Evolutionary conservation across 2,113 vertebrate species (phyloP).

Genomic region (Probosciger aterrimus): DNA sequence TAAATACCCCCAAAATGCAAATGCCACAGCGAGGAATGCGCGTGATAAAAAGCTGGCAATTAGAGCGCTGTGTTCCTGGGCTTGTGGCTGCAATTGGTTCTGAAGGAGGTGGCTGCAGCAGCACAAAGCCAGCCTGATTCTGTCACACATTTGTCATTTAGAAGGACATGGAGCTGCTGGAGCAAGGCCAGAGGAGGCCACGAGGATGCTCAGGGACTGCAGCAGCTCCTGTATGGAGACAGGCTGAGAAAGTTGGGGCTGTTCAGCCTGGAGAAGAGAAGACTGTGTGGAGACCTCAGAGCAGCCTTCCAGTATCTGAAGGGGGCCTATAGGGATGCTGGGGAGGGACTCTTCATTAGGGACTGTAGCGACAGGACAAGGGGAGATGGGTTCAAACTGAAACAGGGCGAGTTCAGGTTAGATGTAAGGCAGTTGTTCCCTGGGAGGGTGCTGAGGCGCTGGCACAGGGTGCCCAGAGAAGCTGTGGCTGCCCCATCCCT

Average conservation of each 20-base stretch:
- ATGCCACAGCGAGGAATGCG: not conserved
- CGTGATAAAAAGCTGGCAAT: not conserved
- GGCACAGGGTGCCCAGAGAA: too few species aligned
- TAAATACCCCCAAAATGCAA: slow-evolving; percentile 18
- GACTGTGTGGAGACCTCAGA: too few species aligned
- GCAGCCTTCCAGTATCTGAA: too few species aligned
- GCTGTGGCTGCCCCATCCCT: too few species aligned
- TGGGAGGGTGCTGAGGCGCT: too few species aligned
- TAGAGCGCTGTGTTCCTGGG: not conserved
- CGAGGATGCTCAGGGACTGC: not conserved
- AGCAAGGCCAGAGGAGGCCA: not conserved
- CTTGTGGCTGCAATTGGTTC: not conserved
- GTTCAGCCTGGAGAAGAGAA: not conserved
- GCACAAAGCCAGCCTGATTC: not conserved
- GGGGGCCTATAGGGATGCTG: too few species aligned
- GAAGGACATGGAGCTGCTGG: not conserved
- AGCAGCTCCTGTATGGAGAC: not conserved
- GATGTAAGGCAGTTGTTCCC: too few species aligned
- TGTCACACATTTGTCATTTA: not conserved
- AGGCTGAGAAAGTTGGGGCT: not conserved
- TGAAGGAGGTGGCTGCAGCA: not conserved
- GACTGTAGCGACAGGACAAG: too few species aligned
- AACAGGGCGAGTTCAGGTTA: too few species aligned
- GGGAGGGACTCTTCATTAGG: too few species aligned
- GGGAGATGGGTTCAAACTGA: too few species aligned